Base-by-base conservation (phyloP, 2,888 invertebrate species). In the Orthonychiurus folsomi region DNA sequence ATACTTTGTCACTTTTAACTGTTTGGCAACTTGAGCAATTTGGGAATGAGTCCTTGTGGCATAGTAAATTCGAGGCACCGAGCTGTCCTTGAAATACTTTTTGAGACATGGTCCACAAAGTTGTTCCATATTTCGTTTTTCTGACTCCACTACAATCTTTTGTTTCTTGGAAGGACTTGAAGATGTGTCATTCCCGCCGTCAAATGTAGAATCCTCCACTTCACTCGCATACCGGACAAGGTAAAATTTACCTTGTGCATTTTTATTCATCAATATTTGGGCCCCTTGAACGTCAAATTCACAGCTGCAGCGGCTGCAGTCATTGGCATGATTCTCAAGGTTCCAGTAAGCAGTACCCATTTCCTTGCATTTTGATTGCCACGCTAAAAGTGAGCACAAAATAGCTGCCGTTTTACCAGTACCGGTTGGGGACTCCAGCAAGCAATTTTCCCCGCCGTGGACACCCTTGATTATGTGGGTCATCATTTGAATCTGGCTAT, bases 391-490 rank as follows among this genome's bases (percentile, higher is more conserved):
- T 1, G 67, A 23, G 59, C 69, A 70, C 1, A 71, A 57, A 1
- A 71, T 21, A 1, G 71, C 69, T 18, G 68, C 66, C 0, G 71
- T 71, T 66, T 71, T 71, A 55, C 71, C 71, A 5, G 61, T 65
- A 9, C 71, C 71, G n/a, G 71, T 71, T 2, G 71, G 71, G 1
- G 67, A 67, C 28, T 71, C 69, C 9, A 71, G 20, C 23, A 71
- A 56, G 52, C 66, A 67, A 58, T 71, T 63, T 53, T 67, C 59
- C n/a, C 65, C 62, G 0, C 27, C 54, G 12, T 56, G 47, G 0
- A 65, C 65, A 3, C 68, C 69, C 23, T 62, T 47, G 26, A 71
- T 66, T 1, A 69, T 60, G 47, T 59, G 50, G 12, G 56, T 37
- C 71, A 71, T 71, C 69, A 71, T 66, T 55, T 65, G 48, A 20